Evolutionary conservation across 2,888 invertebrate genomes (phyloP), one percentile per base, ranked within the genome.

Genomic region (Apeira syringaria): DNA sequence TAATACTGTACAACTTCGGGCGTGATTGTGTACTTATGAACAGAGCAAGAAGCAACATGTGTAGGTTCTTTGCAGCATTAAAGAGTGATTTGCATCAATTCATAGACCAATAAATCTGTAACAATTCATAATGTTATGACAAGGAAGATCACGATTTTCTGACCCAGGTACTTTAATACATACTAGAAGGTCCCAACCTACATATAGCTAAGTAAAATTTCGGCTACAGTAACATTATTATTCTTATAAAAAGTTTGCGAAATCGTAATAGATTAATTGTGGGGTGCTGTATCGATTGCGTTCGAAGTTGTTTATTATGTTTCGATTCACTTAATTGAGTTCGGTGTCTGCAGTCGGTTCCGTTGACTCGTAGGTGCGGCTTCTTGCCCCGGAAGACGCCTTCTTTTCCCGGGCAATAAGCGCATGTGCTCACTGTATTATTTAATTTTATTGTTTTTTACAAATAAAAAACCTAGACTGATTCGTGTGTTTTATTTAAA

Each of bases 321-420:
- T 58, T 61, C 31, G 45, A 35, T 57, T 52, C 43, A 59, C 60
- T 45, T 57, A 50, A 61, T 41, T 59, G 54, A 27, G 35, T 35
- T 34, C 33, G 25, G 33, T 26, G 34, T 35, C 35, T 35, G 53
- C 55, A 47, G 61, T 66, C 59, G 47, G 59, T 62, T 59, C 50
- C 56, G 56, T 46, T 57, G 53, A 58, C 52, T 54, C 30, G 61
- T 50, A 49, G 53, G 63, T 77, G 80, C 75, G 58, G 74, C 87
- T 84, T 85, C 80, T 89, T 88, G 88, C 87, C 84, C 88, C 87
- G 88, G 88, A 89, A 89, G 88, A 89, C 88, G 62, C 59, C 57
- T 56, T 72, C 86, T 89, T 89, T 89, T 88, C 89, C 89, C 85
- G 85, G 69, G 86, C 86, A 89, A 88, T 77, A 84, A 88, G 87